Evolutionary conservation across 2,888 invertebrate genomes (phyloP).

Genomic region (Himalopsyche japonica): DNA sequence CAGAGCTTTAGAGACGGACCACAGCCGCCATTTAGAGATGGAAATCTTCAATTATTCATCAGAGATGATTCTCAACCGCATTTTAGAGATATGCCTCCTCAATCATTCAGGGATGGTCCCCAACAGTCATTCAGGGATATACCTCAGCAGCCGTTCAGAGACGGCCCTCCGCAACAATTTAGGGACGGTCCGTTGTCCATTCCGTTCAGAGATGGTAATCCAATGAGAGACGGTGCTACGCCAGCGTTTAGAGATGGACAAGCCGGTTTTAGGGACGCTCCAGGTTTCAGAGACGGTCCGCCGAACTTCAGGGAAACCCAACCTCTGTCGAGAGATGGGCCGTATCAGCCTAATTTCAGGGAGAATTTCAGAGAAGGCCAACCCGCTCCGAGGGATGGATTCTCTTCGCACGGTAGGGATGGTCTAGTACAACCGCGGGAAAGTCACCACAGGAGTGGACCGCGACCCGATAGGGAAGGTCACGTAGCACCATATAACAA

Average conservation of each 20-base stretch:
- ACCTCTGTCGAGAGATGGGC: slow-evolving; percentile 21
- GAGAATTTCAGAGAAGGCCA: not conserved
- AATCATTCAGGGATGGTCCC: slow-evolving; percentile 15
- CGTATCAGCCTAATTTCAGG: slow-evolving; percentile 4
- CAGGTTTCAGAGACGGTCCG: slow-evolving; percentile 12
- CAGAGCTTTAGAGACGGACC: slow-evolving; percentile 49
- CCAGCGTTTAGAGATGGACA: slow-evolving; percentile 24
- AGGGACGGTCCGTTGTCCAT: not conserved
- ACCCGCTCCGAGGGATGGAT: slow-evolving; percentile 24
- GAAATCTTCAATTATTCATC: slow-evolving; percentile 33
- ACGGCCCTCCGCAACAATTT: slow-evolving; percentile 43
- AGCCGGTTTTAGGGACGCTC: slow-evolving; percentile 15
- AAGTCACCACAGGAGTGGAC: slow-evolving; percentile 11
- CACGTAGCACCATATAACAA: not conserved
- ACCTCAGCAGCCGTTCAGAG: slow-evolving; percentile 43
- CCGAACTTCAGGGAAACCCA: slow-evolving; percentile 24
- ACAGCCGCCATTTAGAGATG: slow-evolving; percentile 50
- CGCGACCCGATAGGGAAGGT: slow-evolving; percentile 16
- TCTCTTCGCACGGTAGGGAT: not conserved
- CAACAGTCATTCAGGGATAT: slow-evolving; percentile 18
- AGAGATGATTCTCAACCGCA: slow-evolving; percentile 24
- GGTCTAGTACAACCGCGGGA: slow-evolving; percentile 14
- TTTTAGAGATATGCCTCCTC: slow-evolving; percentile 28
- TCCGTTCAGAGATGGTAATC: slow-evolving; percentile 18
- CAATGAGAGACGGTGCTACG: slow-evolving; percentile 3